Evolutionary conservation across 92 coral and sea anemone species (phyloP), one percentile per base, ranked within the genome.

Genomic region (Epizoanthus stellaris): DNA sequence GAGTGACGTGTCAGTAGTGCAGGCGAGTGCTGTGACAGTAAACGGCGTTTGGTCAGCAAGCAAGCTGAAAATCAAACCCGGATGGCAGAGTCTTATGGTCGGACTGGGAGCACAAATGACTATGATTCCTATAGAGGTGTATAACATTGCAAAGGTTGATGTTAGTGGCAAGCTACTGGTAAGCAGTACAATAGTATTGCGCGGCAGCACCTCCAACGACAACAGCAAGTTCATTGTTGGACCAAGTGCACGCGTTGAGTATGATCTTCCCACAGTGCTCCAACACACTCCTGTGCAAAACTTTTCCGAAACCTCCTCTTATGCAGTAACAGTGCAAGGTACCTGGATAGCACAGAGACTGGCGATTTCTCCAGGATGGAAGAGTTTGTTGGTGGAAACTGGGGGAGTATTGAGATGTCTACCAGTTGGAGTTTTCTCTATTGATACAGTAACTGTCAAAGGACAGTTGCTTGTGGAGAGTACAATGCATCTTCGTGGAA

Each of bases 351-450:
- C 93, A 10, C 80, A 69, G 12, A 85, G 64, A 54, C 91, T 94
- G 1, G 88, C 84, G 25, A 94, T 94, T 57, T 87, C 85, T 65
- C 98, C 98, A 13, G 98, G 98, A 34, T 94, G 98, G 95, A 90
- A 88, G 77, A 85, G 76, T 11, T 87, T 94, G 45, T 70, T 88
- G 3, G 91, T 94, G 23, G 90, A 93, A 63, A 40, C 75, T 38
- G 85, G 85, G 3, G 98, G 98, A 34, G 61, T 19, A 34, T 86
- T 94, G 71, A 84, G 84, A 68, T 89, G 88, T 82, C 85, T 89
- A 10, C 94, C 95, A 15, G 92, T 89, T 4, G 87, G 89, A 39
- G 73, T 80, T 36, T 96, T 85, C 60, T 85, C 87, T 30, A 75
- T 89, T 30, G 90, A 96, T 81, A 77, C 70, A 40, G 70, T 93